Evolutionary conservation across 2,888 invertebrate genomes (phyloP).

Genomic region (Diogma glabrata): DNA sequence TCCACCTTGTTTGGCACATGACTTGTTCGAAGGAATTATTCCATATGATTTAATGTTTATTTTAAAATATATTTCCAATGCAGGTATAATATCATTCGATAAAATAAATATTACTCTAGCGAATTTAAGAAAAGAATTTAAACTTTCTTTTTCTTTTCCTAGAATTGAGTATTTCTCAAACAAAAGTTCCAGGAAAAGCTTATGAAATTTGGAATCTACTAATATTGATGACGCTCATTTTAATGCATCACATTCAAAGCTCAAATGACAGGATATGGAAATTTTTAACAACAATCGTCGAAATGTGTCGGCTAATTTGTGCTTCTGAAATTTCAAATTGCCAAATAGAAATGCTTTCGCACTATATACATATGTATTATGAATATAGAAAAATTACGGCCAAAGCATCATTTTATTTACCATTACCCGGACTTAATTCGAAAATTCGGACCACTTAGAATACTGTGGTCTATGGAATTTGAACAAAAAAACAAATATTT

Average conservation of each 20-base stretch:
- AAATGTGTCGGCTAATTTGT: constrained; percentile 8
- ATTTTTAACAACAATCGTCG: neutral
- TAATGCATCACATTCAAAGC: neutral
- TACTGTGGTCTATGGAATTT: neutral
- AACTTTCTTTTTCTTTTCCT: neutral
- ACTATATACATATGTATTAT: neutral
- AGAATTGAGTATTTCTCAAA: neutral
- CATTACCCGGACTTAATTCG: neutral
- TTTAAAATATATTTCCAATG: neutral
- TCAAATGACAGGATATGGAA: neutral
- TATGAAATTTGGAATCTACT: constrained; percentile 2
- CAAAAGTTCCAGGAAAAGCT: constrained; percentile 10
- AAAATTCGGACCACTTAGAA: neutral
- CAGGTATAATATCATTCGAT: neutral
- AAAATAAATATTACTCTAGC: neutral
- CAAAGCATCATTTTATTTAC: neutral
- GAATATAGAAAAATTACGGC: neutral
- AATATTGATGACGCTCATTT: neutral
- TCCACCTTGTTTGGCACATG: neutral
- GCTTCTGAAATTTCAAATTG: neutral
- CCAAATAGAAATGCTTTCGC: neutral
- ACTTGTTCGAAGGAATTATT: neutral
- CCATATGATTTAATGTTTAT: neutral
- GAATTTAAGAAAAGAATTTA: neutral
- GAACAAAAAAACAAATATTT: neutral